These are phyloP conservation scores for Columba livia DNA, from an alignment of 2,113 vertebrate genomes.

Conservation along the genomic window DNA sequence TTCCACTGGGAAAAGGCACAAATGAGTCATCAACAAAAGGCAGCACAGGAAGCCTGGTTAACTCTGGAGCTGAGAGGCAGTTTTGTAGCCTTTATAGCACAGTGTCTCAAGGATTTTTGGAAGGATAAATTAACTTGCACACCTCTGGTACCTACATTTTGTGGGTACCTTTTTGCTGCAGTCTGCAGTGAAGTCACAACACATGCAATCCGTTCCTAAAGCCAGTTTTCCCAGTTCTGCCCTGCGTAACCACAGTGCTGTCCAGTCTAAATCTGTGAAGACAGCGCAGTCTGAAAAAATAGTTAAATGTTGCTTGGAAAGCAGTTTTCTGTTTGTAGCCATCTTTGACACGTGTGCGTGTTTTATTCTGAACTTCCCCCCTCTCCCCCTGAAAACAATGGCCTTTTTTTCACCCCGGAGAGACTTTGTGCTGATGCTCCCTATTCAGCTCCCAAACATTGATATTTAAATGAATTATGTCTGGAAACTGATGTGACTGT, in stretches of 20 bases:
- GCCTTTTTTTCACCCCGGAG: not conserved
- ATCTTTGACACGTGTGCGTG: not conserved
- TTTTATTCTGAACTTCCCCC: not conserved
- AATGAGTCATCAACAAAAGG: not conserved
- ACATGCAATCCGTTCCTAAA: not conserved
- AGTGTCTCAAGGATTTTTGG: not conserved
- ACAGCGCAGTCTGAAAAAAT: not conserved
- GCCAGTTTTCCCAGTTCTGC: not conserved
- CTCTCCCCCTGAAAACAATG: not conserved
- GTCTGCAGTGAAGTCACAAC: not conserved
- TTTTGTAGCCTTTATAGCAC: not conserved
- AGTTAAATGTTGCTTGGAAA: not conserved
- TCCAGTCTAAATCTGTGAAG: not conserved
- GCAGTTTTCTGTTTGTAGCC: not conserved
- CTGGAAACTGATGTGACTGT: not conserved
- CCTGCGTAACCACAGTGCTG: not conserved
- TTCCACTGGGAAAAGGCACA: not conserved
- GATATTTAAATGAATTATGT: not conserved
- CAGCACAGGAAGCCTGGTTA: not conserved
- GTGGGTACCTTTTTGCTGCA: not conserved
- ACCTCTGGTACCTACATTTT: not conserved
- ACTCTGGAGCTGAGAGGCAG: not conserved
- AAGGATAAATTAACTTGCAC: not conserved
- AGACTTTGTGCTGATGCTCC: not conserved
- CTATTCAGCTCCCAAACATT: not conserved